Evolutionary conservation across 2,113 vertebrate species (phyloP), one percentile per base, ranked within the genome.

Genomic region (Gasterosteus aculeatus): DNA sequence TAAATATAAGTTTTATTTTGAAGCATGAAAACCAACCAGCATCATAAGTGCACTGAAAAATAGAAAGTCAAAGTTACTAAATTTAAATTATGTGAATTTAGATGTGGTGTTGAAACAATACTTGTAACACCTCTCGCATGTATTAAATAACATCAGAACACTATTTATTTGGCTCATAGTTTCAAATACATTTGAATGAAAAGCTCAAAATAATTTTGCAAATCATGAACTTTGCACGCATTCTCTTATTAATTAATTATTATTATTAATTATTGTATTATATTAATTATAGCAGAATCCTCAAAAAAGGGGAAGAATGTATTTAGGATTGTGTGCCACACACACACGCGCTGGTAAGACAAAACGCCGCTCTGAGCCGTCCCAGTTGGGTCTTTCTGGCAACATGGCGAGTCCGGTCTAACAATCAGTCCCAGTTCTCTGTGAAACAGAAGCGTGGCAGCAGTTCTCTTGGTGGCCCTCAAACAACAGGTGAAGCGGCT

Each of bases 401-500:
- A 78, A 76, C 81, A 75, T 8, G 22, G 66, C 8, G 56, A 81
- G 80, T 85, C 74, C 77, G 42, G 85, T 85, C 78, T 77, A 86
- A 87, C 82, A 89, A 89, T 89, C 81, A 82, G 78, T 88, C 78
- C 83, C 64, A 73, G 61, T 79, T 78, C 78, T 80, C 1, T 0
- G 75, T 75, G 87, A 85, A 88, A 90, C 63, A 35, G 33, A 85
- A 88, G 77, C 81, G 10, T 69, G 70, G 77, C 78, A 67, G 78
- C 81, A 86, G 83, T 78, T 80, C 82, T 82, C 16, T 83, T 65
- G 68, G 66, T 47, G 77, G 77, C 77, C 66, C 8, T 71, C 68
- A 74, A 10, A 54, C 80, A 90, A 87, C 88, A 91, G 86, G 87
- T 88, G 82, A 92, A 69, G 39, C 18, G 68, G 76, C 87, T 91